Evolutionary conservation across 2,113 vertebrate species (phyloP).

Genomic region (Aplodontia rufa): DNA sequence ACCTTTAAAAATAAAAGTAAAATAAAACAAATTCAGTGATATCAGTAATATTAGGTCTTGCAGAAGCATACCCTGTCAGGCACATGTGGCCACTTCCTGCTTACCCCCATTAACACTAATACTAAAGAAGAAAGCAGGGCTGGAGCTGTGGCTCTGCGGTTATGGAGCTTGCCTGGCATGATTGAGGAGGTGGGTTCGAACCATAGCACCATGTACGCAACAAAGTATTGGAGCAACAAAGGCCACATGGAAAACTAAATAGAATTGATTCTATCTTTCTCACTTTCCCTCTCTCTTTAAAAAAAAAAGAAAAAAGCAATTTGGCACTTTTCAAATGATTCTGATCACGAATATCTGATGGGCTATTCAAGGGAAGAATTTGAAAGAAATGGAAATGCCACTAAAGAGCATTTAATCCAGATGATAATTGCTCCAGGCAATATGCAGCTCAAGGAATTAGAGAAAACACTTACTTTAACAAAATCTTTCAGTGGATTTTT

Average conservation of each 20-base stretch:
- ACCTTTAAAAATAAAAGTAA: no score
- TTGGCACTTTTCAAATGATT: slow-evolving; percentile 84
- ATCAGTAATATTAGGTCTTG: not conserved
- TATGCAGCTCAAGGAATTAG: slow-evolving; percentile 91
- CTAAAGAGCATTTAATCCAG: slow-evolving; percentile 90
- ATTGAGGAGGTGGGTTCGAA: no score
- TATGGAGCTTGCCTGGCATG: no score
- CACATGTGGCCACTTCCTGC: slow-evolving; percentile 74
- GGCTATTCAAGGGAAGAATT: slow-evolving; percentile 90
- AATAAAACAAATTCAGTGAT: not conserved
- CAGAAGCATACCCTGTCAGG: fast-evolving
- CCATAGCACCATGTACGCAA: no score
- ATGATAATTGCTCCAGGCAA: slow-evolving; percentile 95
- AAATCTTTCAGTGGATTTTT: slow-evolving; percentile 24
- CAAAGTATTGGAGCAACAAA: no score
- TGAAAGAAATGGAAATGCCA: slow-evolving; percentile 88
- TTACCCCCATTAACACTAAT: slow-evolving; percentile 80
- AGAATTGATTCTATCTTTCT: no score
- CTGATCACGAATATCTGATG: slow-evolving; percentile 87
- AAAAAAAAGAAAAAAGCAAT: no score
- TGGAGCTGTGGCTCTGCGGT: no score
- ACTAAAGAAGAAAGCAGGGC: slow-evolving; percentile 90
- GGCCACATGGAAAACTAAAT: no score
- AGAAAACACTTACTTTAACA: slow-evolving; percentile 87
- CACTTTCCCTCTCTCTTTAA: no score